Conservation (phyloP, 2,888 invertebrate genomes). For the Pediacus dermestoides region DNA sequence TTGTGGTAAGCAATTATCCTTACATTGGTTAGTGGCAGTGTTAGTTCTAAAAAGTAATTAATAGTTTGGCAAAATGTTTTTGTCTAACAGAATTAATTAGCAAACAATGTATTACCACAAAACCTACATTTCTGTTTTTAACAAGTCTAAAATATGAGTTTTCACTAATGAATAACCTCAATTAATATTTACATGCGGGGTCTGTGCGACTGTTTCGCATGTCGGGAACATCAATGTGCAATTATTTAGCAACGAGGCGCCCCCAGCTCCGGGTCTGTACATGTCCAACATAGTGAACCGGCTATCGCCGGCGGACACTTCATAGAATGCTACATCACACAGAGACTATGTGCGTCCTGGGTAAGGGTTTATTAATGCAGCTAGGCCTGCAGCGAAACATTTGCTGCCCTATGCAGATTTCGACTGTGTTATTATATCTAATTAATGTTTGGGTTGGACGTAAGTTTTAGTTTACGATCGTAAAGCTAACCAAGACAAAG, state of each 20-base stretch:
- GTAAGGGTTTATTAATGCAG: background rate
- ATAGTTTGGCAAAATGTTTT: too few species aligned
- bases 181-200: constrained; percentile 30
- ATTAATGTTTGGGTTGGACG: constrained; percentile 6
- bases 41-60: too few species aligned
- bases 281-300: constrained; percentile 12
- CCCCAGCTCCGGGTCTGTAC: constrained; percentile 17
- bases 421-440: constrained; percentile 1
- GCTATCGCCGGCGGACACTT: constrained; percentile 4
- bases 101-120: too few species aligned
- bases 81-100: too few species aligned
- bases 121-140: too few species aligned
- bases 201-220: constrained; percentile 25
- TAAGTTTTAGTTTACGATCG: constrained; percentile 8
- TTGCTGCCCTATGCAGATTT: constrained; percentile 4
- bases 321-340: background rate
- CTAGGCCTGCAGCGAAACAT: background rate
- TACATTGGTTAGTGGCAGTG: too few species aligned
- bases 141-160: too few species aligned
- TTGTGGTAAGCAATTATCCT: too few species aligned
- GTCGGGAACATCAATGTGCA: constrained; percentile 31
- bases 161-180: too few species aligned
- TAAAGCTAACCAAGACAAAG: constrained; percentile 28
- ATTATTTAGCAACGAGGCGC: constrained; percentile 26
- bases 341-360: background rate